Conservation (phyloP, 2,888 invertebrate genomes). For the Gymnocheta viridis region DNA sequence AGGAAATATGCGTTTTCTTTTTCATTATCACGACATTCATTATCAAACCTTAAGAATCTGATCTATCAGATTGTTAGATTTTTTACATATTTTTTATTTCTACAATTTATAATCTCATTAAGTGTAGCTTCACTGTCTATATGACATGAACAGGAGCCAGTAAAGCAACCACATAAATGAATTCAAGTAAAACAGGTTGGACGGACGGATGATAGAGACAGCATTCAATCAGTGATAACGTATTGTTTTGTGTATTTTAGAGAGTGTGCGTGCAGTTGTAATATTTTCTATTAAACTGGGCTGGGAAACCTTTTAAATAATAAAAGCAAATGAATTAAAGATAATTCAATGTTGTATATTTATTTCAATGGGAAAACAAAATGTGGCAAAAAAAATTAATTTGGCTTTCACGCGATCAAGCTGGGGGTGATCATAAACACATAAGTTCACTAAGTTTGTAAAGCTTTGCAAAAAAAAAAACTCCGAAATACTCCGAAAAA, state of each 20-base stretch:
- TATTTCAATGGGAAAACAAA: too few species aligned
- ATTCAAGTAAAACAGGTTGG: slow-evolving; percentile 54
- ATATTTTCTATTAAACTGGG: slow-evolving; percentile 5
- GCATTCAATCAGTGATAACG: slow-evolving; percentile 18
- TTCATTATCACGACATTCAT: slow-evolving; percentile 60
- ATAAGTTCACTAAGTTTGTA: too few species aligned
- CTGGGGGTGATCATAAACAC: too few species aligned
- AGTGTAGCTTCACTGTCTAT: slow-evolving; percentile 2
- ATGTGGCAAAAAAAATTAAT: too few species aligned
- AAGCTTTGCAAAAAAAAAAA: too few species aligned
- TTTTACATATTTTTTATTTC: not conserved
- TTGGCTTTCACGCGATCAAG: too few species aligned
- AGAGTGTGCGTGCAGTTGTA: slow-evolving; percentile 36
- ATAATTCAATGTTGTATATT: not conserved
- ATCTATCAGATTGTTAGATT: slow-evolving; percentile 20
- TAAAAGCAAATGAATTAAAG: too few species aligned
- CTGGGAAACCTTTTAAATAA: slow-evolving; percentile 9
- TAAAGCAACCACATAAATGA: slow-evolving; percentile 2
- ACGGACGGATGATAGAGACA: slow-evolving; percentile 44
- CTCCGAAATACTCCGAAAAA: too few species aligned
- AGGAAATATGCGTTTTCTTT: slow-evolving; percentile 56
- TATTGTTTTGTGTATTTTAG: not conserved
- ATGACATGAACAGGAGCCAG: slow-evolving; percentile 44
- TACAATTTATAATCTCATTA: slow-evolving; percentile 52
- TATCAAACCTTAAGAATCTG: slow-evolving; percentile 46